Percentiles rank a stretch among this genome's conserved stretches.
phyloP scores from a whole-genome alignment of 2,888 invertebrate species.

The Furcula furcula region DNA sequence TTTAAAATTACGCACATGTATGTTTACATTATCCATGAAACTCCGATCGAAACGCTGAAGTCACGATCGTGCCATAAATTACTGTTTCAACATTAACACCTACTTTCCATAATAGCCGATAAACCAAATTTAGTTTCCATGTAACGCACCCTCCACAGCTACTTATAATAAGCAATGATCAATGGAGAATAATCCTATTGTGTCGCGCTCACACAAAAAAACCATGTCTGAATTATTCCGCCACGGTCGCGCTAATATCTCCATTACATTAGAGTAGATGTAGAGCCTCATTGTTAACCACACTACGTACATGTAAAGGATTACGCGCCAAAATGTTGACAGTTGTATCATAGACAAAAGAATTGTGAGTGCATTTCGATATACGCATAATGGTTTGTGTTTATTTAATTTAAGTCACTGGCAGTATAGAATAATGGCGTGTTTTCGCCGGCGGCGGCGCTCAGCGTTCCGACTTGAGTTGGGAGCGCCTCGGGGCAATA shows the following conservation, averaged over 20 bases:
- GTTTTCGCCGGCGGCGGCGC: conserved; percentile 65
- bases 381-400: conserved; percentile 72
- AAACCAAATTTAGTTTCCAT: conserved; percentile 82
- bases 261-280: conserved; percentile 71
- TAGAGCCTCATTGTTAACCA: conserved; percentile 56
- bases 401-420: conserved; percentile 79
- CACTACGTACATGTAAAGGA: conserved; percentile 57
- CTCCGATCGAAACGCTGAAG: conserved; percentile 47
- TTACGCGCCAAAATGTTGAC: conserved; percentile 72
- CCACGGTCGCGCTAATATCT: conserved; percentile 78
- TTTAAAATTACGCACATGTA: too few relatives aligned
- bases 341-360: conserved; percentile 74
- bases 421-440: conserved; percentile 74
- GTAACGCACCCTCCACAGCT: conserved; percentile 75
- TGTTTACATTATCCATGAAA: too few relatives aligned
- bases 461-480: conserved; percentile 57
- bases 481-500: conserved; percentile 79
- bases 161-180: conserved; percentile 81
- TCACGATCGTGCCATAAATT: conserved; percentile 76
- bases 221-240: conserved; percentile 78
- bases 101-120: conserved; percentile 81
- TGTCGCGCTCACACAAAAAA: conserved; percentile 72
- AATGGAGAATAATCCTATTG: conserved; percentile 81
- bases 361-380: conserved; percentile 61
- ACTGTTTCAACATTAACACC: conserved; percentile 76